Conservation (phyloP, 2,113 vertebrate genomes). For the Tetrao urogallus region DNA sequence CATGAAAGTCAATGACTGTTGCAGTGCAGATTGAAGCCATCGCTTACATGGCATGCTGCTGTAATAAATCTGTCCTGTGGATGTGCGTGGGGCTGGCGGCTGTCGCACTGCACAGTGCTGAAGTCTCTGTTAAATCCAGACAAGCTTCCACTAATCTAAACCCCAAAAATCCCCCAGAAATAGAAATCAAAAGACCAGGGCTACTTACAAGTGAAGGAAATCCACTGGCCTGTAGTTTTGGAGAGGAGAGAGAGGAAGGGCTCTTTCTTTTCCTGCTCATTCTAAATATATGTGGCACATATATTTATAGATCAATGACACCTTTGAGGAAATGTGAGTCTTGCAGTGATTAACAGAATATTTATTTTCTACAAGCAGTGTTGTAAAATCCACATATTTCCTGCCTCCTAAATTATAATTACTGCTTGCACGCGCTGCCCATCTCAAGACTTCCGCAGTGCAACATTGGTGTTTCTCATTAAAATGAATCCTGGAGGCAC, state of each 20-base stretch:
- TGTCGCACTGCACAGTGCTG: neutral
- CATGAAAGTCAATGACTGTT: slow-evolving; percentile 73
- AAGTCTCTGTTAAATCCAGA: slow-evolving; percentile 36
- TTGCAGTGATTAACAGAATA: slow-evolving; percentile 74
- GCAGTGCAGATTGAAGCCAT: slow-evolving; percentile 48
- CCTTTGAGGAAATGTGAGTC: slow-evolving; percentile 68
- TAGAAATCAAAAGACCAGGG: neutral
- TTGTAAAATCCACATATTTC: slow-evolving; percentile 57
- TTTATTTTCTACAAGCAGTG: slow-evolving; percentile 68
- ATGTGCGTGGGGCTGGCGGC: neutral
- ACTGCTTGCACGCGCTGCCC: slow-evolving; percentile 65
- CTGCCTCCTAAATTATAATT: slow-evolving; percentile 71
- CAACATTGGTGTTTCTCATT: slow-evolving; percentile 67
- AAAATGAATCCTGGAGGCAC: slow-evolving; percentile 80
- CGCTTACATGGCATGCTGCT: slow-evolving; percentile 44
- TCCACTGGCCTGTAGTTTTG: neutral
- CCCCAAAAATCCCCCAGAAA: neutral
- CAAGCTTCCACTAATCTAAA: slow-evolving; percentile 25
- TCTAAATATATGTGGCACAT: slow-evolving; percentile 45
- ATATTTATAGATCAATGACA: slow-evolving; percentile 61
- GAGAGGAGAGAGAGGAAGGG: neutral
- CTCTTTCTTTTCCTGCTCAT: slow-evolving; percentile 24
- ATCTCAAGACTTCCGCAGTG: slow-evolving; percentile 51
- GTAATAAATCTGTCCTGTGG: slow-evolving; percentile 48
- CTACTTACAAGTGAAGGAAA: neutral